These are phyloP conservation scores for Oncorhynchus mykiss DNA, from an alignment of 2,113 vertebrate genomes.

Conservation along the genomic window DNA sequence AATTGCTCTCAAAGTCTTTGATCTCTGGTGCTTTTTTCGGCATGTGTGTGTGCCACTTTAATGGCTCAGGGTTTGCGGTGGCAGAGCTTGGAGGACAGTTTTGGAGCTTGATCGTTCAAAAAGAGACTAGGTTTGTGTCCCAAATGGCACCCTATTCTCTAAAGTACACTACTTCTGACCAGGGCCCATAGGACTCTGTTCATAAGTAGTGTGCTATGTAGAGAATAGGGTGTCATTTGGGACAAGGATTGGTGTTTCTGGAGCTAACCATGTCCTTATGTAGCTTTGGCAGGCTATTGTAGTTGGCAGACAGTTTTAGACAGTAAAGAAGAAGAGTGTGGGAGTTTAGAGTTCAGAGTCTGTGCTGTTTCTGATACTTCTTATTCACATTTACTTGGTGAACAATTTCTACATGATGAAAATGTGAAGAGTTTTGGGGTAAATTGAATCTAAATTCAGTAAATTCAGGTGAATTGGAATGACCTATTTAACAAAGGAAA, in stretches of 20 bases:
- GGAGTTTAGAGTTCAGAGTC: not conserved
- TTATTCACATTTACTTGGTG: not conserved
- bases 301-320: slow-evolving; percentile 29
- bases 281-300: not conserved
- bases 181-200: no score
- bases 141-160: no score
- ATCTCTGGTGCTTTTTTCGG: slow-evolving; percentile 31
- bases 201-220: no score
- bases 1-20: slow-evolving; percentile 28
- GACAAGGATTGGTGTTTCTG: not conserved
- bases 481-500: not conserved
- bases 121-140: slow-evolving; percentile 22
- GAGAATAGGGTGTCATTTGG: not conserved
- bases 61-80: slow-evolving; percentile 32
- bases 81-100: slow-evolving; percentile 37
- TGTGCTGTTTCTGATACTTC: not conserved
- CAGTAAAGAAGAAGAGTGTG: not conserved
- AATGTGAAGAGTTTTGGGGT: slow-evolving; percentile 4
- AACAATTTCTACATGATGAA: not conserved
- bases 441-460: not conserved
- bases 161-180: no score
- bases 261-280: slow-evolving; percentile 27
- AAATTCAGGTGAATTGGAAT: not conserved
- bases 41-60: slow-evolving; percentile 27
- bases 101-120: slow-evolving; percentile 30